These are phyloP conservation scores for Unio pictorum DNA, from an alignment of 2,888 invertebrate species.

Conservation along the genomic window DNA sequence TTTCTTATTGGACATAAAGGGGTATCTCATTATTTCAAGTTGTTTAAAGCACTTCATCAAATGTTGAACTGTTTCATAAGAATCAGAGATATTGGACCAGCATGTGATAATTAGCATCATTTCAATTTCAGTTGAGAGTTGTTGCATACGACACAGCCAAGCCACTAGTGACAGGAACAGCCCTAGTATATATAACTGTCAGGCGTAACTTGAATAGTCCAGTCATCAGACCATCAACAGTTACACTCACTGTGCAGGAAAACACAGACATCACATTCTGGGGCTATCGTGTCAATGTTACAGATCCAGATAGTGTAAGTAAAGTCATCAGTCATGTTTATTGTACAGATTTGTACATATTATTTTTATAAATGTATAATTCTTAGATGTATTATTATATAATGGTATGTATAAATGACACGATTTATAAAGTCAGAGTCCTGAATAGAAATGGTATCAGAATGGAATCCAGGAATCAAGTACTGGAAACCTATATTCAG, in stretches of 20 bases:
- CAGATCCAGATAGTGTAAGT: constrained; percentile 63
- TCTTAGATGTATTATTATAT: background rate
- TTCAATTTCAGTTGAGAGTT: constrained; percentile 47
- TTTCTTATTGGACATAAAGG: no score
- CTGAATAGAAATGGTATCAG: no score
- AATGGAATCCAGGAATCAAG: no score
- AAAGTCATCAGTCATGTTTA: background rate
- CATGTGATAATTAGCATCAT: no score
- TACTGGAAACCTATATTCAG: no score
- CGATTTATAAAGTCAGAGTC: no score
- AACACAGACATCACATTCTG: constrained; percentile 38
- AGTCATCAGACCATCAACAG: constrained; percentile 41
- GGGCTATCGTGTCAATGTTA: constrained; percentile 53
- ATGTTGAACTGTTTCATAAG: no score
- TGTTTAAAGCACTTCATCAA: no score
- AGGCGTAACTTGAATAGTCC: constrained; percentile 58
- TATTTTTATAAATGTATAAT: background rate
- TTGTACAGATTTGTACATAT: background rate
- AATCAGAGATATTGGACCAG: no score
- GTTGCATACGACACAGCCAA: constrained; percentile 56
- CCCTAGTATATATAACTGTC: constrained; percentile 48
- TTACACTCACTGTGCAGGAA: constrained; percentile 42
- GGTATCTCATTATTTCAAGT: no score
- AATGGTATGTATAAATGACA: background rate
- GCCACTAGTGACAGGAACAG: constrained; percentile 39